Evolutionary conservation across 1,140 invertebrate genomes (phyloP).

Genomic region (Telenomus remus): DNA sequence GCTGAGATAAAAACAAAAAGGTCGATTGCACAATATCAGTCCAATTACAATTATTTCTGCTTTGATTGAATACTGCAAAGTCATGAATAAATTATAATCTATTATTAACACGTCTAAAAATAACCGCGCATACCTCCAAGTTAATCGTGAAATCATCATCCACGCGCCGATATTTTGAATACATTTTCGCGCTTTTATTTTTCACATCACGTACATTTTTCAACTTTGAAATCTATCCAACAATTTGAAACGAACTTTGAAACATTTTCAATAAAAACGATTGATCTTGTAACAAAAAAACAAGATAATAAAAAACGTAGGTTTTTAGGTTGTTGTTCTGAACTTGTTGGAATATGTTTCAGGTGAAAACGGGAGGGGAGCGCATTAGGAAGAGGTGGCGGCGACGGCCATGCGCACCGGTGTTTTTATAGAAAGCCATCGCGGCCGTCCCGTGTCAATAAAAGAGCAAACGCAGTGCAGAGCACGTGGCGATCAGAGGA

Average conservation of each 20-base stretch:
- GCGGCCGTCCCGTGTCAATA: conserved; percentile 71
- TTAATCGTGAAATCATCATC: conserved; percentile 23
- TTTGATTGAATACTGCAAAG: no score
- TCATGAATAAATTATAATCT: neutral
- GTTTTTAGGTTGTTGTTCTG: no score
- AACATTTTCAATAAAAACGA: no score
- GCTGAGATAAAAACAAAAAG: no score
- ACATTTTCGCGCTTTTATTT: conserved; percentile 9
- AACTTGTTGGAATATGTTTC: conserved; percentile 3
- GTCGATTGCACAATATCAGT: no score
- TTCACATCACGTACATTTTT: no score
- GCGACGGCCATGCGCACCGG: conserved; percentile 76
- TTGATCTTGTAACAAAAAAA: no score
- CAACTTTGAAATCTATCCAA: no score
- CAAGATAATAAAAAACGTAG: no score
- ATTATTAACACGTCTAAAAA: conserved; percentile 4
- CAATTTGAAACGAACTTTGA: no score
- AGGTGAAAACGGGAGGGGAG: conserved; percentile 77
- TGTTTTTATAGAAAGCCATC: conserved; percentile 71
- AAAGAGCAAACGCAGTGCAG: conserved; percentile 50
- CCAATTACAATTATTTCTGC: no score
- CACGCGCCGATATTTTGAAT: conserved; percentile 13
- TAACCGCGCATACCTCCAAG: conserved; percentile 16
- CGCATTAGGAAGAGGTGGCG: conserved; percentile 79
- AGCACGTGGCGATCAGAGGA: conserved; percentile 45